Evolutionary conservation across 2,888 invertebrate species (phyloP).

Genomic region (Pocota personata): DNA sequence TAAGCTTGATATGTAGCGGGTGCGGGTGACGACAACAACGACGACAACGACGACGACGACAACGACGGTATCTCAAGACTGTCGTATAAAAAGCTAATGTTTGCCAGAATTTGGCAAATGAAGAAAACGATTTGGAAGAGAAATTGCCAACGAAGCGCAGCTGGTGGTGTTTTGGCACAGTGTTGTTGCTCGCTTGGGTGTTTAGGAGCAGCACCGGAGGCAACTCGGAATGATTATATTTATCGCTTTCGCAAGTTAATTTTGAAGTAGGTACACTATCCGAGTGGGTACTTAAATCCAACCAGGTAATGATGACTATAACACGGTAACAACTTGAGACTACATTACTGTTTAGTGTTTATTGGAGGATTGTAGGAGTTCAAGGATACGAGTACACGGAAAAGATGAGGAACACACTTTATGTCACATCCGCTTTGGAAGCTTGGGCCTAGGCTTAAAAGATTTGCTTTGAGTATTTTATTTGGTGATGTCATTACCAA

Average conservation of each 20-base stretch:
- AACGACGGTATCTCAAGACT: conserved; percentile 7
- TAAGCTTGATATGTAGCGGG: conserved; percentile 7
- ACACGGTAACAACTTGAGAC: conserved; percentile 6
- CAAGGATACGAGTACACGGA: neutral
- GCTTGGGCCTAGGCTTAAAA: no score
- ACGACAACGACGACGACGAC: neutral
- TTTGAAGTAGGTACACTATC: conserved; percentile 7
- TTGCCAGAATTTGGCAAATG: conserved; percentile 54
- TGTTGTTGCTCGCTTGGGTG: neutral
- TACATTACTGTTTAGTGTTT: neutral
- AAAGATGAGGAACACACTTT: neutral
- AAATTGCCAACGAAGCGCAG: conserved; percentile 57
- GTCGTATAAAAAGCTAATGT: conserved; percentile 40
- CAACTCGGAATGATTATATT: conserved; percentile 14
- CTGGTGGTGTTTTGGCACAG: conserved; percentile 46
- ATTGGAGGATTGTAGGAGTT: neutral
- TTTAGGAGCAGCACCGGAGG: neutral
- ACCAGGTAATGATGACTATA: neutral
- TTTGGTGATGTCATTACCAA: no score
- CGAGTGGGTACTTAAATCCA: conserved; percentile 21
- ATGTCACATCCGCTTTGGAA: no score
- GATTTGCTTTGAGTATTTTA: no score
- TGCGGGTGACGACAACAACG: conserved; percentile 38
- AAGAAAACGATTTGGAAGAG: conserved; percentile 58
- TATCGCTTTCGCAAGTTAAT: conserved; percentile 28